Percentiles rank a stretch among this genome's conserved stretches.
Conservation (phyloP, 23 tunicate genomes). For the Pegea sp. region DNA sequence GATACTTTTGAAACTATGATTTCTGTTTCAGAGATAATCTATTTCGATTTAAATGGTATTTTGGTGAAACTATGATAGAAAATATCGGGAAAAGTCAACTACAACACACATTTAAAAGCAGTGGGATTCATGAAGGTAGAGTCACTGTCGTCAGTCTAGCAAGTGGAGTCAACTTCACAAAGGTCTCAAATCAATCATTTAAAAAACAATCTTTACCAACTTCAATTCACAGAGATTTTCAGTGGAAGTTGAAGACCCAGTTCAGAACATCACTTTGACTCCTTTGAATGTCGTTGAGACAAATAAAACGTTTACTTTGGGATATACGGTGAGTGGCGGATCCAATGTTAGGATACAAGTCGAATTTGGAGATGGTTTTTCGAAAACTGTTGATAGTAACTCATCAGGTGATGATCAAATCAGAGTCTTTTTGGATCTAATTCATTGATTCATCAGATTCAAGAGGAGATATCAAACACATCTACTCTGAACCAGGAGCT, state of each 20-base stretch:
- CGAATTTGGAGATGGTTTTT: background rate
- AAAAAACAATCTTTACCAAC: background rate
- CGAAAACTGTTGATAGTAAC: no score
- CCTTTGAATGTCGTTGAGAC: background rate
- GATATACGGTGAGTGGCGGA: background rate
- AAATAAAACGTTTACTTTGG: background rate
- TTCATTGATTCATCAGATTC: no score
- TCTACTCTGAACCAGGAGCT: no score
- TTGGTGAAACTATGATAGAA: no score
- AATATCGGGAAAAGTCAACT: no score
- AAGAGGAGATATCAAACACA: no score
- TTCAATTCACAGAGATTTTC: background rate
- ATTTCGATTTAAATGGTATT: no score
- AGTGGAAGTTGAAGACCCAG: background rate
- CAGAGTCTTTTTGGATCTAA: no score
- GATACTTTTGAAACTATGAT: no score
- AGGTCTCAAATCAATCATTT: background rate
- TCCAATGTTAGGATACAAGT: background rate
- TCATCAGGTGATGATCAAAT: no score
- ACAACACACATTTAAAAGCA: background rate
- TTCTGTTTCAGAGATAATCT: no score
- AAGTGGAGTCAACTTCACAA: background rate
- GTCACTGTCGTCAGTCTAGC: background rate
- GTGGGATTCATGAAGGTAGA: background rate
- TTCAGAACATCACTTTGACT: background rate